phyloP scores from a whole-genome alignment of 2,113 vertebrate species.

The Brienomyrus brachyistius region DNA sequence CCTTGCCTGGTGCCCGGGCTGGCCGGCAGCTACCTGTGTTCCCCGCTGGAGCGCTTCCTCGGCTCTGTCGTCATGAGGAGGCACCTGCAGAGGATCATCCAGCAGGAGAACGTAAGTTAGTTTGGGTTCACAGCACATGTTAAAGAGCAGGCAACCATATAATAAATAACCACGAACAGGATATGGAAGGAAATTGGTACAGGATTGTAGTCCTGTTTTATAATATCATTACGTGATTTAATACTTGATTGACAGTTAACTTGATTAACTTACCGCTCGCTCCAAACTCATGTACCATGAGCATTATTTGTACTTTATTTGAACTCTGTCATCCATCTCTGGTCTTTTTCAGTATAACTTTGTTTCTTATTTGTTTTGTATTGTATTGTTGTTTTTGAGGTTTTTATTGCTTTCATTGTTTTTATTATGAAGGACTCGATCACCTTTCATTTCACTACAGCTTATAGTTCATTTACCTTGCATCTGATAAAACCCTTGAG shows the following conservation, averaged over 20 bases:
- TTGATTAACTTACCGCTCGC: background rate
- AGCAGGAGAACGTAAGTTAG: slow-evolving; percentile 71
- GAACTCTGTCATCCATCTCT: background rate
- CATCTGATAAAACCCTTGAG: background rate
- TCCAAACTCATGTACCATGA: background rate
- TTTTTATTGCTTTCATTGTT: background rate
- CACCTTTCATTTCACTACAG: background rate
- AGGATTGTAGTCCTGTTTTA: background rate
- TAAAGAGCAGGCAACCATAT: background rate
- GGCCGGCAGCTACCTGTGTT: slow-evolving; percentile 97
- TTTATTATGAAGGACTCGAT: background rate
- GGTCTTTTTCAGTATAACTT: background rate
- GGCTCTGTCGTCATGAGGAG: slow-evolving; percentile 97
- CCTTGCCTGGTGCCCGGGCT: slow-evolving; percentile 88
- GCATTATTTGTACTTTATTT: background rate
- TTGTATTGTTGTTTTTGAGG: background rate
- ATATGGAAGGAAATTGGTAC: background rate
- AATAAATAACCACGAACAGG: background rate
- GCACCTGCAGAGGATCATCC: slow-evolving; percentile 96
- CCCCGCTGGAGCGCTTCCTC: slow-evolving; percentile 94
- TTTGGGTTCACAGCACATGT: background rate
- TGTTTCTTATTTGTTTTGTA: background rate
- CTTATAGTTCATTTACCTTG: background rate
- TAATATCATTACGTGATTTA: background rate
- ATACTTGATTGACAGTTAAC: background rate